Conservation (phyloP, 2,113 vertebrate genomes). For the Tiliqua scincoides region DNA sequence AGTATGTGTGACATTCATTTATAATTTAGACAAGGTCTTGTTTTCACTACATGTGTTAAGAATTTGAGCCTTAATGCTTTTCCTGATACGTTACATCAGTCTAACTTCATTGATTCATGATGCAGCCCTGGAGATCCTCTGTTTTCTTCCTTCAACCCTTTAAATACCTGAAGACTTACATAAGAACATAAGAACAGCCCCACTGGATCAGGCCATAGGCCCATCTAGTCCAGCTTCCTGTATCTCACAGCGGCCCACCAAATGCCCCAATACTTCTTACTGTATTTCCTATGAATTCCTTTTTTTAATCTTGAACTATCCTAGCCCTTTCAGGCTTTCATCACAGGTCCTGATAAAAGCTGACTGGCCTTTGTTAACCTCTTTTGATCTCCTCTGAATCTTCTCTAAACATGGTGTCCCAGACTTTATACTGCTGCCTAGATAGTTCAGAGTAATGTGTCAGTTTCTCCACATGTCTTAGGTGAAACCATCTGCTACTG, state of each 20-base stretch:
- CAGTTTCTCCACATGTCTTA: not conserved
- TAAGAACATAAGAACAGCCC: too few relatives aligned
- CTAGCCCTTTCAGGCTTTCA: not conserved
- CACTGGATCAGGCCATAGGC: too few relatives aligned
- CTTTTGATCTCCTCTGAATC: slow-evolving; percentile 1
- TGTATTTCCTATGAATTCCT: not conserved
- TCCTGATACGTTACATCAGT: not conserved
- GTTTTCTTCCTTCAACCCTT: not conserved
- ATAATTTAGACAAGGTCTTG: too few relatives aligned
- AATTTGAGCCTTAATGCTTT: not conserved
- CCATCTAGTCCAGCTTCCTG: too few relatives aligned
- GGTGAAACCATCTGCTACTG: not conserved
- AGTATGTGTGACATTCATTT: too few relatives aligned
- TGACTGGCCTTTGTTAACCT: not conserved
- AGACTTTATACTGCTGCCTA: not conserved
- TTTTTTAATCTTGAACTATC: not conserved
- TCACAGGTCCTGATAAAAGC: not conserved
- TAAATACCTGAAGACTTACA: not conserved
- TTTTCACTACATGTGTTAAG: not conserved
- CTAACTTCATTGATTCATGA: not conserved
- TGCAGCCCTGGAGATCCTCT: not conserved
- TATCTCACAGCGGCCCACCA: too few relatives aligned
- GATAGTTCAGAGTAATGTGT: not conserved
- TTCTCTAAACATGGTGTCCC: not conserved
- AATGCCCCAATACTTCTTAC: too few relatives aligned